Base-by-base conservation (phyloP, 2,888 invertebrate genomes). In the Empis stercorea region DNA sequence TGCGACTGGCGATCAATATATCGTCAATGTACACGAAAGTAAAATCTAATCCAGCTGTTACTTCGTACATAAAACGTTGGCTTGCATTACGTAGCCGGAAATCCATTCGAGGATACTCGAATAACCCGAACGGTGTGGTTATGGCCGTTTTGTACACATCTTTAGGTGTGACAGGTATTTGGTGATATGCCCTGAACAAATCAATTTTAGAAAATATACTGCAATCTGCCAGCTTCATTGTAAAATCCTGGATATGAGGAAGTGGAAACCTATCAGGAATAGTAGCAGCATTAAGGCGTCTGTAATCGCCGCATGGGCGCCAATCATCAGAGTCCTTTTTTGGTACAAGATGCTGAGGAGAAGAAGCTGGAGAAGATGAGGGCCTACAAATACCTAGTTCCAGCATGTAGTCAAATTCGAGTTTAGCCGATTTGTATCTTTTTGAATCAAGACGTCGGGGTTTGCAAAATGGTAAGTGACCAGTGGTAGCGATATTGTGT, bases 301-400 rank as follows among this genome's bases (percentile, higher is more conserved):
- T 40, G 15, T 45, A 50, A 36, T 44, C 46, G 5, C 48, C 46
- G 30, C 46, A 48, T 10, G 48, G n/a, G n/a, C n/a, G n/a, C n/a
- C n/a, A n/a, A 34, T 43, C 45, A 13, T 43, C 37, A 15, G 41
- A 34, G 32, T 43, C 32, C 27, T 45, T 45, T 27, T 49, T 51
- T 10, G 11, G 27, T 11, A 37, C 45, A 32, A 53, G 30, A 23
- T 53, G 47, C 10, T 48, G 44, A 2, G 53, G 47, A n/a, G 45
- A 38, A 6, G 50, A 41, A 13, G 44, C 45, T 4, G 44, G 36
- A 11, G 48, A 49, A 3, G 37, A 40, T 3, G 48, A 49, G 1
- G 44, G 42, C 11, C 45, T 41, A 32, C 45, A 52, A 13, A 49
- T 48, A 2, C 48, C 51, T 14, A 42, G 16, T n/a, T 23, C 11